phyloP scores from a whole-genome alignment of 1,140 invertebrate genomes.

The Philotrypesis tridentata region DNA sequence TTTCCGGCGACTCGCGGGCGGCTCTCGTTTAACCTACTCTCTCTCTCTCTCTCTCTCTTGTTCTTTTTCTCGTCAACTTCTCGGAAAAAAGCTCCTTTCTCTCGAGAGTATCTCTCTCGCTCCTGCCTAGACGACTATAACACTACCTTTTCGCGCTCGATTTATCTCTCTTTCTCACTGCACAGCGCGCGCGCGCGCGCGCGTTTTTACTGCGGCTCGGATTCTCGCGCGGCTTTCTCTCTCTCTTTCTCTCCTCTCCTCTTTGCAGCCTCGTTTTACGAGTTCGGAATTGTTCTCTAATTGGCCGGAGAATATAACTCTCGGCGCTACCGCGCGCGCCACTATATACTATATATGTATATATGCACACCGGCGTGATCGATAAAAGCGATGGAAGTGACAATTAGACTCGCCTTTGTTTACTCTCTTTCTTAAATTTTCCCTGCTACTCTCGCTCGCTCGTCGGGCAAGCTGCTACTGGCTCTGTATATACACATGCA shows the following conservation, averaged over 20 bases:
- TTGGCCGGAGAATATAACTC: slow-evolving; percentile 26
- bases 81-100: slow-evolving; percentile 1
- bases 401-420: neutral
- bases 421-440: neutral
- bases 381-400: slow-evolving; percentile 18
- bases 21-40: neutral
- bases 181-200: too few species aligned
- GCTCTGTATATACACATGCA: too few species aligned
- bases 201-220: too few species aligned
- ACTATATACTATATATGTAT: too few species aligned
- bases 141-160: slow-evolving; percentile 1
- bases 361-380: too few species aligned
- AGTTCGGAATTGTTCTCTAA: slow-evolving; percentile 42
- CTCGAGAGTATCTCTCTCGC: neutral
- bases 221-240: neutral
- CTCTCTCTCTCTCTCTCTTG: too few species aligned
- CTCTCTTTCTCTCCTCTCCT: too few species aligned
- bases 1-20: neutral
- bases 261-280: slow-evolving; percentile 31
- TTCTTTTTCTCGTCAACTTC: too few species aligned
- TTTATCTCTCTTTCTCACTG: slow-evolving; percentile 18
- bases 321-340: too few species aligned
- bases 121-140: too few species aligned
- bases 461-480: too few species aligned
- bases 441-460: too few species aligned